Conservation (phyloP, 2,888 invertebrate species). For the Encarsia formosa region DNA sequence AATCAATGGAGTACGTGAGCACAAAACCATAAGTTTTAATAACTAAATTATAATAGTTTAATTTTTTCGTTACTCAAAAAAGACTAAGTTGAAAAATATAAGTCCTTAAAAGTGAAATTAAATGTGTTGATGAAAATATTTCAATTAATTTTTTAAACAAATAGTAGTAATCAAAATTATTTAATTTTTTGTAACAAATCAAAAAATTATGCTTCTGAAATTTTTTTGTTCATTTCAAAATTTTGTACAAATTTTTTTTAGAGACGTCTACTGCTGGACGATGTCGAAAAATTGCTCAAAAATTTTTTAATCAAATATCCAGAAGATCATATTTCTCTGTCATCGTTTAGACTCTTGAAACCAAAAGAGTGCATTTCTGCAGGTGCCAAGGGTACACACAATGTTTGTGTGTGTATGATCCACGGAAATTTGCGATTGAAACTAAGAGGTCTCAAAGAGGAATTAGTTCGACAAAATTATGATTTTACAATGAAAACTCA, state of each 20-base stretch:
- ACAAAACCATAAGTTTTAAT: too few relatives aligned
- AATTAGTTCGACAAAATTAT: background rate
- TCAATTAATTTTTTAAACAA: too few relatives aligned
- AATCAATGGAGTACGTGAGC: too few relatives aligned
- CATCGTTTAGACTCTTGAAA: background rate
- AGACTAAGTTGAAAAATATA: too few relatives aligned
- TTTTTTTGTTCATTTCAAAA: too few relatives aligned
- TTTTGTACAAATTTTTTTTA: too few relatives aligned
- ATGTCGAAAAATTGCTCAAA: background rate
- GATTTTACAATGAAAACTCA: background rate
- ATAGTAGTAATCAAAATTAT: too few relatives aligned
- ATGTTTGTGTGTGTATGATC: background rate
- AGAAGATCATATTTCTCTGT: background rate
- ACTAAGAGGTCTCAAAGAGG: background rate
- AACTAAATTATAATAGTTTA: too few relatives aligned
- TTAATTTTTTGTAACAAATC: background rate
- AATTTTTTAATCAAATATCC: slow-evolving; percentile 4
- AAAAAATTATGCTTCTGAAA: background rate
- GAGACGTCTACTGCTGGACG: too few relatives aligned
- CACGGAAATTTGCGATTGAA: slow-evolving; percentile 2
- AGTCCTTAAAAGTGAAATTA: too few relatives aligned
- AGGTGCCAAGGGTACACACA: slow-evolving; percentile 2
- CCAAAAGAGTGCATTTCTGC: background rate
- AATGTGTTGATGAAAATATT: too few relatives aligned
- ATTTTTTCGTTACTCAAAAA: too few relatives aligned